A percentile compares a stretch with the other conserved stretches of the same genome.
Evolutionary conservation across 2,888 invertebrate genomes (phyloP).

Genomic region (Nasonovia ribisnigri): DNA sequence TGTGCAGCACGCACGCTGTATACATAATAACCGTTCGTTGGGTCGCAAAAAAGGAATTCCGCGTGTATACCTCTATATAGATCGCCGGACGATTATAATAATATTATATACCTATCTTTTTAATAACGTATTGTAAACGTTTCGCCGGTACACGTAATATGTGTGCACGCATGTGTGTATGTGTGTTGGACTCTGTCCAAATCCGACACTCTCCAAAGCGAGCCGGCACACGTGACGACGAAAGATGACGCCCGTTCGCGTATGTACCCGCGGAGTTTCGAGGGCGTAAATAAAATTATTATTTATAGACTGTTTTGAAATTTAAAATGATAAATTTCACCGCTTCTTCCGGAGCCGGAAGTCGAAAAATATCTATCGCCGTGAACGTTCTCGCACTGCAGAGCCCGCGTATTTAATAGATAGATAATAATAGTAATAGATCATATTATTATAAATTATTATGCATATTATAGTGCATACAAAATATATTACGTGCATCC

Average conservation of each 20-base stretch:
- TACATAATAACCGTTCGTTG: slow-evolving; percentile 9
- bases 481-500: background rate
- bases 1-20: background rate
- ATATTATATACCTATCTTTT: background rate
- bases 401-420: background rate
- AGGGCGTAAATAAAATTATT: slow-evolving; percentile 9
- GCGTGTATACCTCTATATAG: background rate
- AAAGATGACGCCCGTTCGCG: background rate
- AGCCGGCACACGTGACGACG: slow-evolving; percentile 23
- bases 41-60: slow-evolving; percentile 50
- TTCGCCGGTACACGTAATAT: background rate
- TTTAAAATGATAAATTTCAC: background rate
- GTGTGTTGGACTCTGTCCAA: slow-evolving; percentile 25
- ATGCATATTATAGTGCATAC: background rate
- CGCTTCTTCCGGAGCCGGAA: background rate
- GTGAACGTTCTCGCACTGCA: background rate
- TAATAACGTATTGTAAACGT: slow-evolving; percentile 32
- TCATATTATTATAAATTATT: too few species aligned
- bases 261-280: background rate
- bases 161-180: too few species aligned
- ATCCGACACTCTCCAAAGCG: slow-evolving; percentile 19
- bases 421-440: too few species aligned
- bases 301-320: slow-evolving; percentile 27
- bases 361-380: background rate
- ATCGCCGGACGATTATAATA: background rate